phyloP scores from a whole-genome alignment of 2,113 vertebrate species.

The Chiloscyllium plagiosum region DNA sequence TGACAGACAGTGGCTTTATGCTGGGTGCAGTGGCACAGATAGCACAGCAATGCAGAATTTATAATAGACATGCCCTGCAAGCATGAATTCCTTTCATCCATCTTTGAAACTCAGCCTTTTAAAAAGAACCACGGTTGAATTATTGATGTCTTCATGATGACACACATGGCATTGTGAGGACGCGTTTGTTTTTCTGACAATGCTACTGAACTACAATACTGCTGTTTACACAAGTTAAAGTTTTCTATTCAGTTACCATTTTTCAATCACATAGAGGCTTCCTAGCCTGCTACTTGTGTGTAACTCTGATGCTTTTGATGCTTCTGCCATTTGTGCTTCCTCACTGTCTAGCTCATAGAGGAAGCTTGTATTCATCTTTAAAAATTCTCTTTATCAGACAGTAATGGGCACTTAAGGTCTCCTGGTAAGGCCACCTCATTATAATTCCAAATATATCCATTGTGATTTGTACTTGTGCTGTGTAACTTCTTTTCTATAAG shows the following conservation, averaged over 20 bases:
- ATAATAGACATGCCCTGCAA: background rate
- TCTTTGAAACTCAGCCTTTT: background rate
- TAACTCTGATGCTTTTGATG: background rate
- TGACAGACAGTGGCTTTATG: background rate
- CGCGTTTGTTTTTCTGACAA: background rate
- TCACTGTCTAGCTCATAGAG: background rate
- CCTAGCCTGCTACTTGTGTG: too few species aligned
- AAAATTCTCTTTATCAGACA: background rate
- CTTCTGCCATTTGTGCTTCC: background rate
- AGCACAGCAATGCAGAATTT: background rate
- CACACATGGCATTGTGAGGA: background rate
- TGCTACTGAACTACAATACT: background rate
- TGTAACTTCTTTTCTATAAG: background rate
- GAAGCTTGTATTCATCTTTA: background rate
- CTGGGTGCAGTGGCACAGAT: background rate
- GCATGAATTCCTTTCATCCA: background rate
- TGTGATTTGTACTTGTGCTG: background rate
- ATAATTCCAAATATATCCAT: slow-evolving; percentile 8
- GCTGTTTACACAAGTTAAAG: background rate
- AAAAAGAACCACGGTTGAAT: background rate
- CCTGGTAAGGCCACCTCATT: background rate
- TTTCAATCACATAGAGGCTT: background rate
- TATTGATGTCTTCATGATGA: background rate
- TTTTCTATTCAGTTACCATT: background rate
- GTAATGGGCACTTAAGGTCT: background rate